Evolutionary conservation across 2,888 invertebrate species (phyloP), one percentile per base, ranked within the genome.

Genomic region (Amiota minor): DNA sequence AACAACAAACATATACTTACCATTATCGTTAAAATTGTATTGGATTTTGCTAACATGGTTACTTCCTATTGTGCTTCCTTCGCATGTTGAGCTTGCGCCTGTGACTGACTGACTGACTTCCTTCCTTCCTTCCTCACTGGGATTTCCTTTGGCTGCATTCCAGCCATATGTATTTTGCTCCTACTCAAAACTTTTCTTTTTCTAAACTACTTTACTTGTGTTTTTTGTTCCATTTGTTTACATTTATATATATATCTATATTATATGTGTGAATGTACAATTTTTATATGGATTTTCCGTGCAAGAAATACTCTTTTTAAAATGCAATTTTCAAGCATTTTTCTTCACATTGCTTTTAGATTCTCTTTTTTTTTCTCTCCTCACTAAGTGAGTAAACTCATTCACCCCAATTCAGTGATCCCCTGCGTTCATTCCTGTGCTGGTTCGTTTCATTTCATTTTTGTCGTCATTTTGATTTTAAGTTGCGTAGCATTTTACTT

Each of bases 281-380:
- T 74, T 73, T 78, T 72, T 77, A 81, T 83, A 85, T 84, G 81
- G 84, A 84, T 84, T 85, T 83, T 81, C 75, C 78, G 84, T 82
- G 81, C 83, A 86, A 81, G 80, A 84, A 84, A 75, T 83, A 80
- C 83, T 35, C 2, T 85, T 79, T 86, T 85, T 84, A 86, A 86
- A 85, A 86, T 86, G 86, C 84, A 86, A 85, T 85, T 85, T 85
- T 84, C 84, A 83, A 85, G 86, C 79, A 79, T 79, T 81, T 75
- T 76, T 35, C 35, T 76, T 72, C 72, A 59, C 67, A 61, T 71
- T 16, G 61, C 71, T 74, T 75, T 35, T 35, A 8, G 6, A 6
- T 35, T 8, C 35, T 35, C n/a, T 35, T 35, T 35, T 35, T 35
- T 35, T 35, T 6, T 6, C 35, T 35, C 2, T 35, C 35, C 35